Evolutionary conservation across 2,797 vertebrate genomes (phyloP), one percentile per base, ranked within the genome.

Genomic region (Lindbergichthys nudifrons): DNA sequence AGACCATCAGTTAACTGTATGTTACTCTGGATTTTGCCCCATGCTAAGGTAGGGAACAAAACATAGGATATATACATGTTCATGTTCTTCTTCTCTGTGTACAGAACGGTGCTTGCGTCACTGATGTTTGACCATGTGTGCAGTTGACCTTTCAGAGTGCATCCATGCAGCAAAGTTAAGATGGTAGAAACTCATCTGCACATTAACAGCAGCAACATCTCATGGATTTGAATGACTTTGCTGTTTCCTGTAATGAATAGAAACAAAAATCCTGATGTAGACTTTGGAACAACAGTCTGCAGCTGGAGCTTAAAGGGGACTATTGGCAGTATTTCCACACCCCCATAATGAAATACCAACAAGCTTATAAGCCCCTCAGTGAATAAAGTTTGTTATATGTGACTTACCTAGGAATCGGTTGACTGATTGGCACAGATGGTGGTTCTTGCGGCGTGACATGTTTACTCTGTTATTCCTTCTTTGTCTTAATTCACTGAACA

Each of bases 271-370:
- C 72, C 67, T 62, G 68, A 70, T 71, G 63, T 32, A 48, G 75
- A 73, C 80, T 19, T 58, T 58, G 65, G 62, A 73, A 79, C 48
- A 70, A 52, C 48, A 64, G 41, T 72, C 58, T 71, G 71, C 72
- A 76, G 52, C 73, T 79, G 41, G 65, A 60, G 62, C 66, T 81
- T 75, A 63, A 75, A 81, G 46, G 42, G 80, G 58, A 84, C 65
- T 68, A 63, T 61, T 68, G 70, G 50, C 63, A 47, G 56, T 50
- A 76, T 64, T 52, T 75, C 80, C 12, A 58, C 47, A 59, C 59
- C 69, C 58, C 47, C 32, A 48, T 81, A 81, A 82, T 70, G 67
- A 65, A 41, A 75, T 12, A 65, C 53, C 46, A 62, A 59, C 67
- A 46, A 67, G 52, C 60, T 45, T 66, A 42, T 77, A 57, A 81